Percentiles rank a stretch among this genome's conserved stretches.
phyloP scores from a whole-genome alignment of 1,140 invertebrate species.

The Mesaphorura yosii region DNA sequence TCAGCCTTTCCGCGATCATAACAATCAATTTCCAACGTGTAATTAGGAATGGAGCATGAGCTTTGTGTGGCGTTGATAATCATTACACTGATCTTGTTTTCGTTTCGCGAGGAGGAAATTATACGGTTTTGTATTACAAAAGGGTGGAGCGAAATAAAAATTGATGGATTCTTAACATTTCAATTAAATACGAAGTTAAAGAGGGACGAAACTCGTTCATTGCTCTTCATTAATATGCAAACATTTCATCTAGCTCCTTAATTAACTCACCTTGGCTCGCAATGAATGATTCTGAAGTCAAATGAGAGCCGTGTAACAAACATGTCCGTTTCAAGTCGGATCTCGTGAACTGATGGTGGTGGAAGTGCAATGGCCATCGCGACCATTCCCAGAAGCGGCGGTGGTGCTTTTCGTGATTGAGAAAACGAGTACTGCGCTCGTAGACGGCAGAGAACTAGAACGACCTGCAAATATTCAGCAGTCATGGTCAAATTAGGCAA shows the following conservation, averaged over 20 bases:
- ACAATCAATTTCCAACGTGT: no score
- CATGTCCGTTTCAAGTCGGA: slow-evolving; percentile 69
- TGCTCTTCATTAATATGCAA: not conserved
- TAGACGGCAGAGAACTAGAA: slow-evolving; percentile 75
- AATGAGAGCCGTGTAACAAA: slow-evolving; percentile 92
- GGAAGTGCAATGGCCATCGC: slow-evolving; percentile 87
- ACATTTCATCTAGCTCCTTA: not conserved
- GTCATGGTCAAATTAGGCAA: no score
- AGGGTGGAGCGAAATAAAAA: no score
- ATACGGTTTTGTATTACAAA: no score
- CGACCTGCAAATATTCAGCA: slow-evolving; percentile 67
- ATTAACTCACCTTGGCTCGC: slow-evolving; percentile 82
- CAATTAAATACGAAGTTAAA: not conserved
- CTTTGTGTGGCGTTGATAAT: no score
- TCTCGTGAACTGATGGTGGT: slow-evolving; percentile 91
- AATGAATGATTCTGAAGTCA: slow-evolving; percentile 90
- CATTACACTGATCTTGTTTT: no score
- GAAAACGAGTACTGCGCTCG: slow-evolving; percentile 84
- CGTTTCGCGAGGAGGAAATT: no score
- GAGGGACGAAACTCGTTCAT: not conserved
- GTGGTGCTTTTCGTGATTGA: slow-evolving; percentile 68
- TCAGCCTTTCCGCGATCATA: no score
- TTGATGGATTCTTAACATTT: not conserved
- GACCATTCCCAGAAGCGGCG: slow-evolving; percentile 80
- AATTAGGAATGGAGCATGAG: no score